Base-by-base conservation (phyloP, 1,140 invertebrate species). In the Drosophila aff. region DNA sequence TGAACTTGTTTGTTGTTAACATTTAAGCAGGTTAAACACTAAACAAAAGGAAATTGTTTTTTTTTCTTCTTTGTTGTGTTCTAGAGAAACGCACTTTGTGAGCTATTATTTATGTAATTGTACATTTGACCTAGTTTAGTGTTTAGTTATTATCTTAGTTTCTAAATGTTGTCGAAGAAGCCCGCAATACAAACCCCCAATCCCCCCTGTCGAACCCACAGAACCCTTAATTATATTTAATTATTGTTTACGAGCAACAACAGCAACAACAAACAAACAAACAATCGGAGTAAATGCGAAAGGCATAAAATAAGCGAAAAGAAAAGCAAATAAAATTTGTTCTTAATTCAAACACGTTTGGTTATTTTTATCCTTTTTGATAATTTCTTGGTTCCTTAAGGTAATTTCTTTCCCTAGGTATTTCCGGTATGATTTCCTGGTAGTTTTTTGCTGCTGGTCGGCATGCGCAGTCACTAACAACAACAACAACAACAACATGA, bases 131-230 rank as follows among this genome's bases (percentile, higher is more conserved):
- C 63, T 87, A 89, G 81, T 84, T 84, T 87, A 87, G 77, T 78
- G 77, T 87, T 87, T 90, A 81, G 86, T 90, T 87, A 53, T 80
- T 87, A 87, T 83, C 62, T 81, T 86, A 86, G 83, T 87, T 80
- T 87, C 74, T 86, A 86, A 86, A 77, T 84, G 82, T 84, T 85
- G 83, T 84, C 41, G 44, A 72, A 65, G 49, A 71, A 79, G 50
- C 59, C 75, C 40, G 58, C 72, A 76, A 76, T 58, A 76, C 52
- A 73, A 61, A 9, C 33, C 33, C 31, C 43, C 53, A 44, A 33
- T 9, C 8, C 28, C 64, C 53, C 28, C 47, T 31, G 40, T 53
- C 18, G 52, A 36, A 26, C 66, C 66, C 69, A 73, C 67, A 53
- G 47, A 69, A 33, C 73, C 63, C 75, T 77, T 77, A 68, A 77